Conservation (phyloP, 2,797 vertebrate genomes). For the Poecilia velifera region DNA sequence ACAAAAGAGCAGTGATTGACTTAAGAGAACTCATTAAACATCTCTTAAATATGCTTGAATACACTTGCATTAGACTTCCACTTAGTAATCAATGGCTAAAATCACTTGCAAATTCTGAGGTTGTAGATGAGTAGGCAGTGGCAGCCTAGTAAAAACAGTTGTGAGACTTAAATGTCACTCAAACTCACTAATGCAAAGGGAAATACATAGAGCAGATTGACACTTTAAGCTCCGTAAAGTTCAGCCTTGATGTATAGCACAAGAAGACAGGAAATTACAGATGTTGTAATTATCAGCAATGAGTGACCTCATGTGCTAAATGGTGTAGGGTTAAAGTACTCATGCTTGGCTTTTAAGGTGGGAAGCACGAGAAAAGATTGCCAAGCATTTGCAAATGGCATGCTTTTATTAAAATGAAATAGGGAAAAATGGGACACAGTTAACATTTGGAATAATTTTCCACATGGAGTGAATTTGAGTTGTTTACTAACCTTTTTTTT, state of each 20-base stretch:
- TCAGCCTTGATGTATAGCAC: conserved; percentile 83
- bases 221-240: conserved; percentile 78
- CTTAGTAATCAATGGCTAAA: conserved; percentile 81
- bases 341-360: conserved; percentile 73
- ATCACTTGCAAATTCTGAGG: conserved; percentile 75
- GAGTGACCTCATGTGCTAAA: conserved; percentile 69
- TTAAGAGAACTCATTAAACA: conserved; percentile 64
- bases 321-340: conserved; percentile 69
- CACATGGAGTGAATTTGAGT: conserved; percentile 34
- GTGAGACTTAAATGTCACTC: conserved; percentile 86
- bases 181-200: conserved; percentile 82
- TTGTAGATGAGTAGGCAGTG: conserved; percentile 79
- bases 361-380: conserved; percentile 63
- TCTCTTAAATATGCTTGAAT: conserved; percentile 56
- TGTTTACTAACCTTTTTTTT: conserved; percentile 45
- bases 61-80: conserved; percentile 58
- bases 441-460: conserved; percentile 66
- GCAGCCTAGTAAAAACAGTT: conserved; percentile 77
- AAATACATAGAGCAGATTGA: conserved; percentile 81
- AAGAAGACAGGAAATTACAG: conserved; percentile 77
- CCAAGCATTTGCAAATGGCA: conserved; percentile 68
- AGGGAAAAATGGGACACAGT: conserved; percentile 60
- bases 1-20: conserved; percentile 63
- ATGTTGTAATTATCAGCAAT: conserved; percentile 76
- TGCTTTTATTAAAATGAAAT: conserved; percentile 73